These are phyloP conservation scores for Leucophora obtusa DNA, from an alignment of 2,888 invertebrate species.

Conservation along the genomic window DNA sequence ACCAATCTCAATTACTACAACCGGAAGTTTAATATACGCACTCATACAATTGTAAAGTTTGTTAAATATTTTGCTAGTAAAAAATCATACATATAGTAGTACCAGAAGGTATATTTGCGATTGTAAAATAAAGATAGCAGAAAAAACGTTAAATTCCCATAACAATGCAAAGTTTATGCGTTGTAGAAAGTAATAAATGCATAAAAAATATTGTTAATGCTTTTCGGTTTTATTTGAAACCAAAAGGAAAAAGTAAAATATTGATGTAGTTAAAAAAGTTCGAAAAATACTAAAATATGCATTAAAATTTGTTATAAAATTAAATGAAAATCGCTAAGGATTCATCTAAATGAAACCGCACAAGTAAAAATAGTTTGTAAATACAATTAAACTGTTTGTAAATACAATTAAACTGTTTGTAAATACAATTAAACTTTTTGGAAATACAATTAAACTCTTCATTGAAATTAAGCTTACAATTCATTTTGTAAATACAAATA, in stretches of 20 bases:
- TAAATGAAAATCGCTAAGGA: too few relatives aligned
- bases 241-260: not conserved
- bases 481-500: too few relatives aligned
- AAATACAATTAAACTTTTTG: too few relatives aligned
- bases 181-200: slow-evolving; percentile 52
- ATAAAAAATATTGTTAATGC: slow-evolving; percentile 50
- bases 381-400: too few relatives aligned
- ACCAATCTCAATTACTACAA: slow-evolving; percentile 54
- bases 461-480: too few relatives aligned
- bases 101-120: slow-evolving; percentile 46
- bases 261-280: too few relatives aligned
- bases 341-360: too few relatives aligned
- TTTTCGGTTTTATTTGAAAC: not conserved
- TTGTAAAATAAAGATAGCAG: slow-evolving; percentile 28
- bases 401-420: too few relatives aligned
- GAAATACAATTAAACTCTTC: too few relatives aligned
- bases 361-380: too few relatives aligned
- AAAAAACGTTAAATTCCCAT: slow-evolving; percentile 55
- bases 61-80: slow-evolving; percentile 29
- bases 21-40: slow-evolving; percentile 46
- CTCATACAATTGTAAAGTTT: slow-evolving; percentile 27
- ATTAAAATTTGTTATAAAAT: too few relatives aligned
- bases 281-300: too few relatives aligned
- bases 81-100: slow-evolving; percentile 1
- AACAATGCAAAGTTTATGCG: slow-evolving; percentile 61